A percentile compares a stretch with the other conserved stretches of the same genome.
These are phyloP conservation scores for Drosophila parabipectinata DNA, from an alignment of 1,140 invertebrate genomes.

Conservation along the genomic window DNA sequence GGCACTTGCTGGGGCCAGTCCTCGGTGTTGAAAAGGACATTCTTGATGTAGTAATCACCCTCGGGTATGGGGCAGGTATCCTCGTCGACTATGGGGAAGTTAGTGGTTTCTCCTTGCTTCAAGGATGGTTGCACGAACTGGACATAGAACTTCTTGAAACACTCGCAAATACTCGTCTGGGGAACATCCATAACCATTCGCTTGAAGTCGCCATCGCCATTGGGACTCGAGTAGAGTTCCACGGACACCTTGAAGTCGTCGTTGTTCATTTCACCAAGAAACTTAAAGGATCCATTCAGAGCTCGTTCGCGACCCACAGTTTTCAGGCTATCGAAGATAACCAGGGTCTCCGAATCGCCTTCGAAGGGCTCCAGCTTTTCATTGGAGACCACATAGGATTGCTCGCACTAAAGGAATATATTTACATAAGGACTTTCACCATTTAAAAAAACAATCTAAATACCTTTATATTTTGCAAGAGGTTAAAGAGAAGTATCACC, in stretches of 20 bases:
- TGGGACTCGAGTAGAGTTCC: slow-evolving; percentile 72
- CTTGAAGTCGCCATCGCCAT: slow-evolving; percentile 74
- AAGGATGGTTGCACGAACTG: slow-evolving; percentile 75
- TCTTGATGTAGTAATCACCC: slow-evolving; percentile 69
- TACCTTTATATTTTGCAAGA: slow-evolving; percentile 48
- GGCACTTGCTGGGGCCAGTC: slow-evolving; percentile 76
- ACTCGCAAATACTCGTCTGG: slow-evolving; percentile 71
- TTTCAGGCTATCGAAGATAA: slow-evolving; percentile 56
- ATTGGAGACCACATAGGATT: slow-evolving; percentile 70
- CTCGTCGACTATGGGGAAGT: slow-evolving; percentile 70
- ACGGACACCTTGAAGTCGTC: slow-evolving; percentile 73
- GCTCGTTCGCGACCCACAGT: slow-evolving; percentile 61
- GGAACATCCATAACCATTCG: slow-evolving; percentile 74
- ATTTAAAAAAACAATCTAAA: too few species aligned
- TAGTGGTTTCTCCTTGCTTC: slow-evolving; percentile 59
- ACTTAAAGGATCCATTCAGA: slow-evolving; percentile 64
- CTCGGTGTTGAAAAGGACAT: slow-evolving; percentile 62
- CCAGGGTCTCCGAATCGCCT: slow-evolving; percentile 63
- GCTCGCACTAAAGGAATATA: slow-evolving; percentile 45
- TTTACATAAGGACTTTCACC: background rate
- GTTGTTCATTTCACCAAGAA: slow-evolving; percentile 70
- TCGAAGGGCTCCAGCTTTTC: slow-evolving; percentile 70
- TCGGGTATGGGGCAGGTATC: slow-evolving; percentile 67
- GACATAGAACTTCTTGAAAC: slow-evolving; percentile 77
- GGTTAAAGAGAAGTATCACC: slow-evolving; percentile 24